A percentile compares a stretch with the other conserved stretches of the same genome.
Conservation (phyloP, 2,888 invertebrate genomes). For the Esperia sulphurella region DNA sequence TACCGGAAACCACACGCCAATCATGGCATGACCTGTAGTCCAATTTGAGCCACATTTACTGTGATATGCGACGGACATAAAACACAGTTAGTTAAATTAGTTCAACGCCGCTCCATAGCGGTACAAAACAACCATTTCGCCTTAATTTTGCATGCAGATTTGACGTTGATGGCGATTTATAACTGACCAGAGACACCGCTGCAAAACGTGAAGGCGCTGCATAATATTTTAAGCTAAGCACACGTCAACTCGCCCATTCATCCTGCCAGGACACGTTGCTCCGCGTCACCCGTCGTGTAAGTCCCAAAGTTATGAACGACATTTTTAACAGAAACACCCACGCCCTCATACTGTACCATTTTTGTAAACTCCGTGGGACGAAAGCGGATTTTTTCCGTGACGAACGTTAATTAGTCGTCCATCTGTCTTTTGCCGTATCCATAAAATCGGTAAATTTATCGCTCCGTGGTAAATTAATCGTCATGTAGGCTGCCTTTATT, state of each 20-base stretch:
- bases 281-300: conserved; percentile 6
- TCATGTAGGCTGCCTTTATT: conserved; percentile 14
- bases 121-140: background rate
- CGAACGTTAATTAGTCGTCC: conserved; percentile 29
- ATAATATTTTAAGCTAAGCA: background rate
- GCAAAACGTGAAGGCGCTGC: background rate
- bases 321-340: conserved; percentile 17
- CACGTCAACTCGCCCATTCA: background rate
- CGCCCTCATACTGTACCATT: conserved; percentile 7
- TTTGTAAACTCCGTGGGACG: conserved; percentile 11
- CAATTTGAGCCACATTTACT: background rate
- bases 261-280: background rate
- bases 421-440: conserved; percentile 31
- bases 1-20: no score
- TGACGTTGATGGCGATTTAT: background rate
- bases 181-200: background rate
- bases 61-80: background rate
- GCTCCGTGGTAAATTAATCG: conserved; percentile 18
- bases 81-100: background rate
- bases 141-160: background rate
- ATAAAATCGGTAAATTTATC: conserved; percentile 27
- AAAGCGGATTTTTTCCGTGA: conserved; percentile 11
- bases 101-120: background rate
- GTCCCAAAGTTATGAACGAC: conserved; percentile 14
- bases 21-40: background rate